Base-by-base conservation (phyloP, 1,140 invertebrate species). In the Caenorhabditis tropicalis region DNA sequence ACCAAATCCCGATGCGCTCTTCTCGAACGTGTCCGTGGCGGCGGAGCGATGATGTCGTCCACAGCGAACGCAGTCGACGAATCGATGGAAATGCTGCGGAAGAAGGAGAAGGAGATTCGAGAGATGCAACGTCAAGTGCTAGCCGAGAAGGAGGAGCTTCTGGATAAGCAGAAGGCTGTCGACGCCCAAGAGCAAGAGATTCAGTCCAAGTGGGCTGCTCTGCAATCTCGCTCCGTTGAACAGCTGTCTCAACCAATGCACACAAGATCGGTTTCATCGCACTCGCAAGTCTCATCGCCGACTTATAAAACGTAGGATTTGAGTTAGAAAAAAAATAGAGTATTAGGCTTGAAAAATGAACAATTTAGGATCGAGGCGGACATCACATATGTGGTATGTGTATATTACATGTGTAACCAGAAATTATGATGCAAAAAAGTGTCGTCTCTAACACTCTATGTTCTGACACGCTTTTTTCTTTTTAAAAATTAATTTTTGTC, bases 81-180 rank as follows among this genome's bases (percentile, higher is more conserved):
- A 19, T 65, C 82, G 16, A 65, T 82, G 58, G 82, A 82, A 39
- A 60, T 51, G 56, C 19, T 82, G 1, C 56, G 82, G 27, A 70
- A 36, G 21, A 82, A 82, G 43, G 82, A 82, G 29, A 82, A 82
- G 33, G 82, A 82, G 12, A 60, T 82, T 29, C 56, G 82, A 46
- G 82, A 82, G 27, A 39, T 53, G 46, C 48, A 81, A 51, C 27
- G 33, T 31, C 10, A 53, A 21, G 10, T 81, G 79, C n/a, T 36
- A 19, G 51, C 79, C 27, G 79, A 81, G 3, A 21, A 19, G 4
- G 65, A 74, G 1, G 65, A 74, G n/a, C 36, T 74, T 21, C 19
- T 12, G 19, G 65, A 74, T 29, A 74, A 74, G n/a, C 65, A 74
- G 15, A 43, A 39, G 7, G 36, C 65, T 6, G 29, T 74, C 10